Evolutionary conservation across 2,797 vertebrate genomes (phyloP).

Genomic region (Poecilia gillii): DNA sequence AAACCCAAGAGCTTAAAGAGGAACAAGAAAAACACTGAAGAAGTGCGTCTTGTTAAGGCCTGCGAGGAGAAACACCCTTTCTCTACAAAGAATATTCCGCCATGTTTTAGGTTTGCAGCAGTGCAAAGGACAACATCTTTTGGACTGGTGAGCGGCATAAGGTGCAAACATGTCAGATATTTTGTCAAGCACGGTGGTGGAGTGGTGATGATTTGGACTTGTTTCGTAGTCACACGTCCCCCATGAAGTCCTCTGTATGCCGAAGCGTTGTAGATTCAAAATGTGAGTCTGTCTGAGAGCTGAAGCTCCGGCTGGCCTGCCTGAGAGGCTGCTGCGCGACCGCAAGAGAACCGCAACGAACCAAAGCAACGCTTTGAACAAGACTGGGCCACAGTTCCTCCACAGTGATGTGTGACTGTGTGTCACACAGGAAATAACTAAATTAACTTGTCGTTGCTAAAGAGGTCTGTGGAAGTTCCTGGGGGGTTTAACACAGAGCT

Average conservation of each 20-base stretch:
- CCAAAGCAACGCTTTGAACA: neutral
- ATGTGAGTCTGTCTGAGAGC: neutral
- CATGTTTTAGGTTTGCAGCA: too few species aligned
- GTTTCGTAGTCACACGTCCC: neutral
- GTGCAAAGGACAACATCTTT: too few species aligned
- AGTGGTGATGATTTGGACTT: neutral
- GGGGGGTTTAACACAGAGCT: neutral
- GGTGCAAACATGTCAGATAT: neutral
- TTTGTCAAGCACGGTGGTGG: neutral
- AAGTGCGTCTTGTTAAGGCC: neutral
- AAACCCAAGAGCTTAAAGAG: neutral
- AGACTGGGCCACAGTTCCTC: neutral
- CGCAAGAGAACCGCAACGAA: neutral
- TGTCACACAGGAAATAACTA: slow-evolving; percentile 2
- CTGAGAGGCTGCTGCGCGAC: neutral
- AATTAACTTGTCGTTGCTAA: neutral
- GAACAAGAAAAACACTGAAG: neutral
- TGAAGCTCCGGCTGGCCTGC: neutral
- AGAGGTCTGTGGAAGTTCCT: neutral
- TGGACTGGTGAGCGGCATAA: neutral
- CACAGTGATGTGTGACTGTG: neutral
- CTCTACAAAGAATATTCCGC: neutral
- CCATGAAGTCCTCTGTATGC: neutral
- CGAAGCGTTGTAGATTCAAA: neutral
- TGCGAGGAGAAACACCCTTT: neutral